Base-by-base conservation (phyloP, 2,113 vertebrate genomes). In the Hydrochoerus hydrochaeris region DNA sequence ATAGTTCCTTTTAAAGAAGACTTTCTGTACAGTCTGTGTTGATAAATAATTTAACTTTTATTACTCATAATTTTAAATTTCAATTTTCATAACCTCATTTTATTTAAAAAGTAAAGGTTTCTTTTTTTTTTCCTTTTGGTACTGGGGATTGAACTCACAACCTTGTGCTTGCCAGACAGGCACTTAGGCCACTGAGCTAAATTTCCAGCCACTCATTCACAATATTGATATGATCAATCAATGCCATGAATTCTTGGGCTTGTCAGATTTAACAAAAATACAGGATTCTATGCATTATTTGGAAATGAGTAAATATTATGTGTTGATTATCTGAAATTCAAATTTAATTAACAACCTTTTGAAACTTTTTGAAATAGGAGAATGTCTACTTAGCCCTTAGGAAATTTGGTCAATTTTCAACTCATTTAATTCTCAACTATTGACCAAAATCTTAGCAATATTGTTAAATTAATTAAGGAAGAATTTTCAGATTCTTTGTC, bases 1-100 rank as follows among this genome's bases (percentile, higher is more conserved):
- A 46, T 26, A 73, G 44, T 38, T 94, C 62, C 93, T 67, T 17
- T 12, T 35, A 69, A 71, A 88, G 22, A 93, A 88, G 73, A 46
- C 4, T 91, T 35, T 73, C 12, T 94, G 19, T n/a, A 90, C 38
- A 63, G 35, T 69, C 57, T 91, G 32, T 22, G 16, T 83, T 14
- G n/a, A 82, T 85, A 32, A 92, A 80, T 71, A 44, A 94, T 81
- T 92, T 92, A 77, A 41, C 20, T 85, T 95, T 90, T 94, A 26
- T 96, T 90, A 62, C 17, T 85, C 26, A 81, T 78, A 67, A 95
- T n/a, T 92, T 95, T 75, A 90, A 44, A 85, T 92, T 84, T 86
- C 11, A 12, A 65, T 83, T 91, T 91, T 60, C 73, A 52, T 83
- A 0, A 60, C 7, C 30, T 81, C 16, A 63, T 60, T 16, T 95